Conservation (phyloP, 2,888 invertebrate species). For the Alsophila aescularia region DNA sequence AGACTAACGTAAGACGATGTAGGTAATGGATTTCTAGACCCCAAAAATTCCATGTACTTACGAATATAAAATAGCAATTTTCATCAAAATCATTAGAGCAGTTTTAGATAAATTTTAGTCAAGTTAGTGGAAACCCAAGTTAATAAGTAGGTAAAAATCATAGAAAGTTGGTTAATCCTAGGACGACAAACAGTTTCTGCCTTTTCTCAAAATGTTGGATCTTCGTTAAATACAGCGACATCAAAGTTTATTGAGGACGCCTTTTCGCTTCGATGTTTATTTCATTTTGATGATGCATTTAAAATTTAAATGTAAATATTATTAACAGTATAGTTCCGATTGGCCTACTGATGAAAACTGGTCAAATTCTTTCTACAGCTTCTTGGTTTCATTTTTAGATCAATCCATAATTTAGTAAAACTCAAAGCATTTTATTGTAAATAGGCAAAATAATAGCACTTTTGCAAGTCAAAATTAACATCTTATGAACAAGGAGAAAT, state of each 20-base stretch:
- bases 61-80: too few species aligned
- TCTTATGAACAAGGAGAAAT: too few species aligned
- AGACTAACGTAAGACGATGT: too few species aligned
- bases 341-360: constrained; percentile 35
- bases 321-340: constrained; percentile 30
- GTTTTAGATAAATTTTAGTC: too few species aligned
- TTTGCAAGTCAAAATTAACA: too few species aligned
- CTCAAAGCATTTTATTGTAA: too few species aligned
- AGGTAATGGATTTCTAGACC: too few species aligned
- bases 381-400: constrained; percentile 13
- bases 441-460: too few species aligned
- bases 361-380: constrained; percentile 31
- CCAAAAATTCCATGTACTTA: too few species aligned
- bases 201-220: constrained; percentile 16
- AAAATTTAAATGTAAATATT: constrained; percentile 40
- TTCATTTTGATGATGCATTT: constrained; percentile 42
- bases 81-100: too few species aligned
- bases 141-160: too few species aligned
- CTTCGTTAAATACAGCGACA: constrained; percentile 22
- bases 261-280: constrained; percentile 39
- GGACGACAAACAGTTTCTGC: background rate
- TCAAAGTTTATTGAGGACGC: constrained; percentile 37
- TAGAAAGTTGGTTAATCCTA: background rate
- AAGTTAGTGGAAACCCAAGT: too few species aligned
- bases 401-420: background rate